Conservation (phyloP, 2,888 invertebrate genomes). For the Brachypterus glaber region DNA sequence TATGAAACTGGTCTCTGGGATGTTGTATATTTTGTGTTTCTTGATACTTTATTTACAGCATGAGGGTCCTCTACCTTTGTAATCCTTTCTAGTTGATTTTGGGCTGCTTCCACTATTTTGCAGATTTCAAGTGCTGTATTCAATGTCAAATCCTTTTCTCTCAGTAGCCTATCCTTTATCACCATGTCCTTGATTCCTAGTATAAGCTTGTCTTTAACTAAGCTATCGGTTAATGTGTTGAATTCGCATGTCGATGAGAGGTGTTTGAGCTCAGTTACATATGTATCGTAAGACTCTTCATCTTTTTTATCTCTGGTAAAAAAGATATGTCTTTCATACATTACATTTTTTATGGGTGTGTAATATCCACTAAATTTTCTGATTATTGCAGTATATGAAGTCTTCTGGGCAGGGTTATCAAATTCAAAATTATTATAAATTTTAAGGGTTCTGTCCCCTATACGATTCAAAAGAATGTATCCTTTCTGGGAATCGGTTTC, state of each 20-base stretch:
- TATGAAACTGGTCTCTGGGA: too few relatives aligned
- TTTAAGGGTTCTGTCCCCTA: too few relatives aligned
- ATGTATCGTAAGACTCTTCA: constrained; percentile 6
- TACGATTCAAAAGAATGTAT: too few relatives aligned
- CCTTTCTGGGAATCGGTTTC: too few relatives aligned
- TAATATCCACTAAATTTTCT: background rate
- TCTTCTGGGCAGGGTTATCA: too few relatives aligned
- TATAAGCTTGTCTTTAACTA: constrained; percentile 19
- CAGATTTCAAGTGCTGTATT: constrained; percentile 12
- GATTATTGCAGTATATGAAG: background rate
- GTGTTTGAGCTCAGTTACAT: constrained; percentile 7
- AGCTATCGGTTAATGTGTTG: constrained; percentile 13
- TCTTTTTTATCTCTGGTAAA: constrained; percentile 3
- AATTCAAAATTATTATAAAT: too few relatives aligned
- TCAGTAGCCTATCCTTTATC: constrained; percentile 13
- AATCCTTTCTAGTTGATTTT: too few relatives aligned
- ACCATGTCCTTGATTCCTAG: constrained; percentile 13
- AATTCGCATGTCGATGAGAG: constrained; percentile 18
- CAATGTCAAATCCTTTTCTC: constrained; percentile 11
- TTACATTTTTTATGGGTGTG: constrained; percentile 4
- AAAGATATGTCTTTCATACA: constrained; percentile 10
- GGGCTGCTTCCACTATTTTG: too few relatives aligned
- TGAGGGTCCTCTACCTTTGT: too few relatives aligned
- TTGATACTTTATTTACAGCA: too few relatives aligned
- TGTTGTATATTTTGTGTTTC: too few relatives aligned